Evolutionary conservation across 2,888 invertebrate species (phyloP).

Genomic region (Dasysyrphus albostriatus): DNA sequence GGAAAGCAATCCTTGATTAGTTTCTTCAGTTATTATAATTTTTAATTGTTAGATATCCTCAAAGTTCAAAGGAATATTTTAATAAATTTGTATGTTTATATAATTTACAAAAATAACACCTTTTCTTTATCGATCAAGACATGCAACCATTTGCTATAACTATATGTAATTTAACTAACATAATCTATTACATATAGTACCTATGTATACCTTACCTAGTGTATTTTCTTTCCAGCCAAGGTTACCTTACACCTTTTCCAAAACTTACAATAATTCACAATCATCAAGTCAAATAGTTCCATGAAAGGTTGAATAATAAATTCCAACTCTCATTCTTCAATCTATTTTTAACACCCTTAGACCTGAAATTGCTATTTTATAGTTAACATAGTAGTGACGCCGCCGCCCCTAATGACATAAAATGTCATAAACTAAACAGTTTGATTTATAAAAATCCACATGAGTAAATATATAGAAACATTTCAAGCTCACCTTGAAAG

Average conservation of each 20-base stretch:
- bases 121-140: slow-evolving; percentile 8
- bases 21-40: not conserved
- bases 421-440: slow-evolving; percentile 44
- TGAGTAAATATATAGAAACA: slow-evolving; percentile 15
- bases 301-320: slow-evolving; percentile 49
- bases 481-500: slow-evolving; percentile 44
- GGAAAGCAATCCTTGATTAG: not conserved
- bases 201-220: too few relatives aligned
- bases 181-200: slow-evolving; percentile 6
- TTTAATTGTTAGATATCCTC: not conserved
- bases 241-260: not conserved
- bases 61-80: not conserved
- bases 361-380: slow-evolving; percentile 26
- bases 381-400: slow-evolving; percentile 55
- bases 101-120: slow-evolving; percentile 5
- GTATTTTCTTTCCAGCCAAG: not conserved
- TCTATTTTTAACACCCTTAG: slow-evolving; percentile 47
- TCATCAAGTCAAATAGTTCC: slow-evolving; percentile 1
- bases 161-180: not conserved
- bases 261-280: not conserved
- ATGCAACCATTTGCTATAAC: not conserved
- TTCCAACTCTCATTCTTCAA: slow-evolving; percentile 17
- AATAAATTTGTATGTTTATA: not conserved
- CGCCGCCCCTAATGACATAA: slow-evolving; percentile 6
- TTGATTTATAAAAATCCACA: slow-evolving; percentile 62